Evolutionary conservation across 30 jellyfish, hydroid and myxozoan species (phyloP).

Genomic region (Haliclystus octoradiatus): DNA sequence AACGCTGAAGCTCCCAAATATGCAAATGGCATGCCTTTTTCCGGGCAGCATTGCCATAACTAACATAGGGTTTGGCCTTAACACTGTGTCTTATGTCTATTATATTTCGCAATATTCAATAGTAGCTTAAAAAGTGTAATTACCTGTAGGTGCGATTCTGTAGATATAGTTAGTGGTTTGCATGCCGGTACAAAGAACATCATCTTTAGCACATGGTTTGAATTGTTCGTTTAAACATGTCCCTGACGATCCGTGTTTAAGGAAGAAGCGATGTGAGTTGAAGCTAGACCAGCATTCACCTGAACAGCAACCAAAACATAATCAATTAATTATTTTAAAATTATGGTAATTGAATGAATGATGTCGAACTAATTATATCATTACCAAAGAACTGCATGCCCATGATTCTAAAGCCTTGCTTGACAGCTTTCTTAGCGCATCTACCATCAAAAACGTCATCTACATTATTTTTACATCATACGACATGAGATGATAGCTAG

Average conservation of each 20-base stretch:
- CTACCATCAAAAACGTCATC: slow-evolving; percentile 2
- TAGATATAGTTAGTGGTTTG: slow-evolving; percentile 53
- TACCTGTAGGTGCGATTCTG: slow-evolving; percentile 84
- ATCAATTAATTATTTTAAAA: too few species aligned
- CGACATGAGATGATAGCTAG: not conserved
- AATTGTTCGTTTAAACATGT: slow-evolving; percentile 12
- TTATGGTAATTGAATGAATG: too few species aligned
- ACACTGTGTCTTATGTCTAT: too few species aligned
- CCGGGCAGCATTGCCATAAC: too few species aligned
- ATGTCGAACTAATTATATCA: too few species aligned
- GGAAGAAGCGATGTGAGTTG: slow-evolving; percentile 21
- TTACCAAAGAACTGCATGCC: slow-evolving; percentile 62
- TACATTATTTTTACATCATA: too few species aligned
- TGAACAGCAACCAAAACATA: too few species aligned
- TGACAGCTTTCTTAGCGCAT: slow-evolving; percentile 60
- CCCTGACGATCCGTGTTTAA: slow-evolving; percentile 9
- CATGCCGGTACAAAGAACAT: slow-evolving; percentile 46
- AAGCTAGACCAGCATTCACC: slow-evolving; percentile 77
- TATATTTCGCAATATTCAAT: too few species aligned
- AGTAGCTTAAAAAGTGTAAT: too few species aligned
- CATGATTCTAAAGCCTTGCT: slow-evolving; percentile 42
- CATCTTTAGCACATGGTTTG: slow-evolving; percentile 2
- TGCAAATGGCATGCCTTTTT: too few species aligned
- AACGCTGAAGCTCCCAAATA: too few species aligned
- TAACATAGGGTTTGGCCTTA: too few species aligned